Percentiles rank a stretch among this genome's conserved stretches.
phyloP scores from a whole-genome alignment of 2,113 vertebrate genomes.

The Phyllostomus hastatus region DNA sequence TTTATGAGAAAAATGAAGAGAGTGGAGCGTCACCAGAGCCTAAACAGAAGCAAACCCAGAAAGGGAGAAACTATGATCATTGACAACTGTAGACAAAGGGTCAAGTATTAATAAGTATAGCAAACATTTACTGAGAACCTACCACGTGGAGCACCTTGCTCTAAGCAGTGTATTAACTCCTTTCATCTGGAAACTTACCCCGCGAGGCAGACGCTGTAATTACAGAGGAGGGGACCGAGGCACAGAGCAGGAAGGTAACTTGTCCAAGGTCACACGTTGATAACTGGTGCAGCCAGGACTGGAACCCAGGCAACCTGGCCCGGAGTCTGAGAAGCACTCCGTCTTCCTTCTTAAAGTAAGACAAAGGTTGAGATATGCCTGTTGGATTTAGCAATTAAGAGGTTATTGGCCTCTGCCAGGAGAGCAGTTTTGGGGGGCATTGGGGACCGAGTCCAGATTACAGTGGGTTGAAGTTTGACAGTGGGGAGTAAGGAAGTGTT shows the following conservation, averaged over 20 bases:
- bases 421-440: neutral
- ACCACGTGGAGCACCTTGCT: neutral
- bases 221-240: too few relatives aligned
- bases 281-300: neutral
- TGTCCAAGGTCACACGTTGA: neutral
- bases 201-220: neutral
- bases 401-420: neutral
- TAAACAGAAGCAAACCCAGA: neutral
- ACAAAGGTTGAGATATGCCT: neutral
- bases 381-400: neutral
- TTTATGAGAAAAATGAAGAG: neutral
- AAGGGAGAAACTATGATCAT: neutral
- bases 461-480: neutral
- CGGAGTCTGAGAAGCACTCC: neutral
- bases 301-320: neutral
- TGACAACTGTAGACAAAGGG: neutral
- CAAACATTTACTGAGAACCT: neutral
- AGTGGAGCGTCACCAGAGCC: neutral
- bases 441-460: neutral
- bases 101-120: neutral
- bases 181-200: neutral
- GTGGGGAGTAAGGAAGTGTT: neutral
- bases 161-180: neutral
- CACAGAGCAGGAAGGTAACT: too few relatives aligned
- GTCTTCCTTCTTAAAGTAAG: neutral